Evolutionary conservation across 2,888 invertebrate species (phyloP).

Genomic region (Phyto melanocephala): DNA sequence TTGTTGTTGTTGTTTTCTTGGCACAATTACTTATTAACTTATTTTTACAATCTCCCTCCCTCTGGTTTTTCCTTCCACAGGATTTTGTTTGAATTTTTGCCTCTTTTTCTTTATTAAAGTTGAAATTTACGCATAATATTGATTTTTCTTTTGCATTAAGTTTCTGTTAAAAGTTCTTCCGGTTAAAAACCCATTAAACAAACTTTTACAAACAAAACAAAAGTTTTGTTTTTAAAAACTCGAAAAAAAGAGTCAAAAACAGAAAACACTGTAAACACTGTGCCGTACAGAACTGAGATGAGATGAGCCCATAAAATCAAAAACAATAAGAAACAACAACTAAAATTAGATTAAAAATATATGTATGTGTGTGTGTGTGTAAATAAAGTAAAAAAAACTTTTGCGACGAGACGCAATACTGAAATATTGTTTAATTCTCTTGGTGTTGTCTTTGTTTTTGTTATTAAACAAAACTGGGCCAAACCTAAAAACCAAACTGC

Average conservation of each 20-base stretch:
- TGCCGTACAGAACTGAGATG: slow-evolving; percentile 6
- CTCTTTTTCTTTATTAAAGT: slow-evolving; percentile 21
- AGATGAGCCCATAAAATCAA: slow-evolving; percentile 66
- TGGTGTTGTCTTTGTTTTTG: neutral
- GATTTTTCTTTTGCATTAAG: slow-evolving; percentile 60
- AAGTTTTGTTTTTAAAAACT: slow-evolving; percentile 53
- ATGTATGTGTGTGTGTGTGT: neutral
- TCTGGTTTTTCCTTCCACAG: neutral
- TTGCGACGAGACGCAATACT: slow-evolving; percentile 65
- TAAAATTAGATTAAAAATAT: slow-evolving; percentile 44
- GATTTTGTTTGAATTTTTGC: slow-evolving; percentile 16
- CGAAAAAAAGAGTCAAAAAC: slow-evolving; percentile 50
- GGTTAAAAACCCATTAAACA: slow-evolving; percentile 68
- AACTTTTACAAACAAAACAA: slow-evolving; percentile 64
- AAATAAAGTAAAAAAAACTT: slow-evolving; percentile 61
- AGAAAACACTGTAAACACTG: neutral
- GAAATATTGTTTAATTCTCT: slow-evolving; percentile 13
- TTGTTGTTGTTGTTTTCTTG: neutral
- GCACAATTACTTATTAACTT: neutral
- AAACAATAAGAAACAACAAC: slow-evolving; percentile 45
- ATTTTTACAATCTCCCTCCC: too few relatives aligned
- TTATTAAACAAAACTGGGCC: slow-evolving; percentile 50
- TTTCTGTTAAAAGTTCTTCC: slow-evolving; percentile 64
- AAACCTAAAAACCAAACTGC: slow-evolving; percentile 62
- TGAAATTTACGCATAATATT: slow-evolving; percentile 62